A percentile compares a stretch with the other conserved stretches of the same genome.
Evolutionary conservation across 2,797 vertebrate genomes (phyloP).

Genomic region (Anniella stebbinsi): DNA sequence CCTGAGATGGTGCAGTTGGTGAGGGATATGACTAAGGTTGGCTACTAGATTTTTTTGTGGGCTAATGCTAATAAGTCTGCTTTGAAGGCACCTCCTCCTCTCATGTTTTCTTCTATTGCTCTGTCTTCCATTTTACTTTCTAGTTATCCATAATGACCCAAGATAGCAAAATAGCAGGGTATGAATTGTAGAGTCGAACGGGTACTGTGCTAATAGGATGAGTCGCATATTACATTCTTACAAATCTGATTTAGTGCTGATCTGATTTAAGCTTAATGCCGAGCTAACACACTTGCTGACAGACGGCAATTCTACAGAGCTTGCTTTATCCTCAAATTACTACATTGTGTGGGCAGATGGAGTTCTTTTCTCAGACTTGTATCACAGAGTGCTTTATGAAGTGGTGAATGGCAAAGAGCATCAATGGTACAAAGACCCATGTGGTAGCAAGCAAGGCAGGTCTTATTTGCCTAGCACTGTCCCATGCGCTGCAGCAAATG

Average conservation of each 20-base stretch:
- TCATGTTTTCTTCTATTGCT: slow-evolving; percentile 3
- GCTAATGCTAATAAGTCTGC: neutral
- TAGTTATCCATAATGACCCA: neutral
- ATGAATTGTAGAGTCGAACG: neutral
- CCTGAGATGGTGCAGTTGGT: neutral
- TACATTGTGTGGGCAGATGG: slow-evolving; percentile 21
- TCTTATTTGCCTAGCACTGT: neutral
- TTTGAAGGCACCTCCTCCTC: slow-evolving; percentile 1
- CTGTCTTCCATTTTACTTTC: neutral
- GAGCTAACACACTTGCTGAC: slow-evolving; percentile 41
- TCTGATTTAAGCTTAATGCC: slow-evolving; percentile 27
- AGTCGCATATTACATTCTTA: neutral
- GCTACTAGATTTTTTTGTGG: neutral
- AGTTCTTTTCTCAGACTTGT: slow-evolving; percentile 38
- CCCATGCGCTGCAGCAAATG: neutral
- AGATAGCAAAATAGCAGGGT: slow-evolving; percentile 10
- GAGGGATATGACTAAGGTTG: neutral
- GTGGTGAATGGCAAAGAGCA: slow-evolving; percentile 35
- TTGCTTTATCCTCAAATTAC: neutral
- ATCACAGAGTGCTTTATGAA: slow-evolving; percentile 28
- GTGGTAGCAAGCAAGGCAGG: slow-evolving; percentile 5
- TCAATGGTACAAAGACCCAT: slow-evolving; percentile 25
- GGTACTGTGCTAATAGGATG: neutral
- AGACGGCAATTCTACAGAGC: slow-evolving; percentile 34
- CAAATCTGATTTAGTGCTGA: slow-evolving; percentile 13